Conservation (phyloP, 2,113 vertebrate species). For the Mustela nigripes region DNA sequence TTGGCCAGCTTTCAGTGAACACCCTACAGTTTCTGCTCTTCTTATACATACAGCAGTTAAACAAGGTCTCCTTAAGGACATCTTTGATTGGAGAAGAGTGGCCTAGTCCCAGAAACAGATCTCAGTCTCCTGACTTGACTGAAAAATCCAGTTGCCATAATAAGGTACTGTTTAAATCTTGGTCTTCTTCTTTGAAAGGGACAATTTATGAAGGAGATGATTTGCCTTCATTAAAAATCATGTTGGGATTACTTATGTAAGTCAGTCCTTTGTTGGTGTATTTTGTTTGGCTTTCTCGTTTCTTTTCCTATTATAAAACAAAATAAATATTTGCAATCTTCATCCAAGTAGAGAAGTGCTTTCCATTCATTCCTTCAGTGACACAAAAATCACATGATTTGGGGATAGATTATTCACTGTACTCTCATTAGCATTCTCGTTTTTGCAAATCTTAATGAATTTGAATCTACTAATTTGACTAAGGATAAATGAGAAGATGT, state of each 20-base stretch:
- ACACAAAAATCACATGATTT: slow-evolving; percentile 40
- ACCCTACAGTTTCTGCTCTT: slow-evolving; percentile 97
- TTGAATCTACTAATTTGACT: slow-evolving; percentile 41
- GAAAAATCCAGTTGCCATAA: slow-evolving; percentile 90
- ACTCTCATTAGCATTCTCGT: not conserved
- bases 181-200: not conserved
- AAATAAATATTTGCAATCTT: not conserved
- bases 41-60: slow-evolving; percentile 96
- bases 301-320: slow-evolving; percentile 42
- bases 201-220: not conserved
- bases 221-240: slow-evolving; percentile 42
- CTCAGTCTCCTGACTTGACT: slow-evolving; percentile 88
- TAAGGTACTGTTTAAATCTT: slow-evolving; percentile 89
- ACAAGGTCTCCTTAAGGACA: slow-evolving; percentile 93
- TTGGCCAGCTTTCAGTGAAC: slow-evolving; percentile 93
- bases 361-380: not conserved
- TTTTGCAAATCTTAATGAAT: slow-evolving; percentile 45
- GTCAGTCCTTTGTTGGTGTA: not conserved
- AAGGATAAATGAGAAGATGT: slow-evolving; percentile 22
- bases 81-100: slow-evolving; percentile 97
- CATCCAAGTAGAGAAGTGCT: not conserved
- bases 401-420: not conserved
- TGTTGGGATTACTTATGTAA: slow-evolving; percentile 31
- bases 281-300: slow-evolving; percentile 6
- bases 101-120: slow-evolving; percentile 92